Conservation (phyloP, 2,888 invertebrate genomes). For the Caenorhabditis wallacei region DNA sequence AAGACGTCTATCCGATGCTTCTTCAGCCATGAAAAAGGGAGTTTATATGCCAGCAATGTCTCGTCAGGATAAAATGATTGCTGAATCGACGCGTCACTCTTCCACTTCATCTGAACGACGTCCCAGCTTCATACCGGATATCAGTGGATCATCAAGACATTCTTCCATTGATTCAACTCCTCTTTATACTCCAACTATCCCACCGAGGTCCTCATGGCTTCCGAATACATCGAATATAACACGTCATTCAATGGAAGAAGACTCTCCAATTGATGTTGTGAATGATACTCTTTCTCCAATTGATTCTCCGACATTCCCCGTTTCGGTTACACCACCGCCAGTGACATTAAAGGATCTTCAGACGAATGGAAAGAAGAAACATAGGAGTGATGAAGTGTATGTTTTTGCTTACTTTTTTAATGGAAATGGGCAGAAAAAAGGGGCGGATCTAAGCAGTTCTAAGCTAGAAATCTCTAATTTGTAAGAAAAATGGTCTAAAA, state of each 20-base stretch:
- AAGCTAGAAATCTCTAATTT: too few relatives aligned
- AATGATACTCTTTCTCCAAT: conserved; percentile 38
- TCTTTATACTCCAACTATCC: conserved; percentile 44
- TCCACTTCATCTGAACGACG: conserved; percentile 54
- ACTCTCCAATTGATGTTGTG: conserved; percentile 63
- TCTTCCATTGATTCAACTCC: conserved; percentile 28
- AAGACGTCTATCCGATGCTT: conserved; percentile 31
- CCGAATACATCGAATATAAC: conserved; percentile 35
- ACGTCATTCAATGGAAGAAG: conserved; percentile 28
- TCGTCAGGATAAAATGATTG: conserved; percentile 60
- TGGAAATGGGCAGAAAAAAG: too few relatives aligned
- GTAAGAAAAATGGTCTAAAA: too few relatives aligned
- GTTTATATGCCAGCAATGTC: conserved; percentile 49
- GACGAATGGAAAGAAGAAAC: conserved; percentile 27
- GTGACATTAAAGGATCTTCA: conserved; percentile 17
- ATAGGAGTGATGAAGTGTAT: conserved; percentile 26
- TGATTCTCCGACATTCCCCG: conserved; percentile 20
- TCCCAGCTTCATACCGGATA: conserved; percentile 51
- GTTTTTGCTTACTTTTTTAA: neutral
- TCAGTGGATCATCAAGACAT: conserved; percentile 1
- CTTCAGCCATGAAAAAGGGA: conserved; percentile 23
- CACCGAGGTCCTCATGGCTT: conserved; percentile 44
- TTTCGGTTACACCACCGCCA: conserved; percentile 37
- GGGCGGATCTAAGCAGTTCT: too few relatives aligned
- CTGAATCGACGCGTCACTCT: conserved; percentile 44